Conservation (phyloP, 1,140 invertebrate species). For the Leucophenga varia region DNA sequence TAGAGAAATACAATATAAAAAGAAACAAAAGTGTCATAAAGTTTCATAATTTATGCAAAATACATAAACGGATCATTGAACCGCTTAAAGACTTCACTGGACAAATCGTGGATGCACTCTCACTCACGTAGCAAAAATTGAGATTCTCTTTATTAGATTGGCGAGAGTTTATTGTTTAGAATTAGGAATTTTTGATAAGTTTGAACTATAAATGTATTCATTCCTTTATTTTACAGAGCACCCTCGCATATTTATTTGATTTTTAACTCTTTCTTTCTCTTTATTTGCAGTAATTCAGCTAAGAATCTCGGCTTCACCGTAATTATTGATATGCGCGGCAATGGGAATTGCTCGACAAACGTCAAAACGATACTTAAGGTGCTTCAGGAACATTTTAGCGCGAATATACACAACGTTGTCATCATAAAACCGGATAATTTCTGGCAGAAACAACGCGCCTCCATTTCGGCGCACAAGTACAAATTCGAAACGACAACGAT, state of each 20-base stretch:
- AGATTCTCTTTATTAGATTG: constrained; percentile 2
- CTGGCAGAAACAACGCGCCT: constrained; percentile 98
- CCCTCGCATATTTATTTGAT: no score
- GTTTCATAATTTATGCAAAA: constrained; percentile 43
- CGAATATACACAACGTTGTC: constrained; percentile 84
- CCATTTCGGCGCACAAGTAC: constrained; percentile 95
- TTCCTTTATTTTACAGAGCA: no score
- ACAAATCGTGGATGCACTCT: constrained; percentile 26
- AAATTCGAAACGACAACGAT: constrained; percentile 98
- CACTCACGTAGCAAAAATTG: constrained; percentile 32
- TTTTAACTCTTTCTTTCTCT: constrained; percentile 8
- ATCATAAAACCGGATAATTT: constrained; percentile 99
- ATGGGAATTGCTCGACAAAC: constrained; percentile 86
- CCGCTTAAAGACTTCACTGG: constrained; percentile 23
- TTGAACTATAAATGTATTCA: no score
- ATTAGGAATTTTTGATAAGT: no score
- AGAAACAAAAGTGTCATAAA: constrained; percentile 20
- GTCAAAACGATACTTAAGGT: constrained; percentile 97
- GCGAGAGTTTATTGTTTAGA: neutral
- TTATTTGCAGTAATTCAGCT: constrained; percentile 79
- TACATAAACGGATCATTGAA: constrained; percentile 48
- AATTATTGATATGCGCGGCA: constrained; percentile 91
- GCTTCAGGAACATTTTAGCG: constrained; percentile 91
- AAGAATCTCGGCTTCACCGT: constrained; percentile 89
- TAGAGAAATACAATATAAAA: constrained; percentile 15